Evolutionary conservation across 2,888 invertebrate species (phyloP).

Genomic region (Lymantria monacha): DNA sequence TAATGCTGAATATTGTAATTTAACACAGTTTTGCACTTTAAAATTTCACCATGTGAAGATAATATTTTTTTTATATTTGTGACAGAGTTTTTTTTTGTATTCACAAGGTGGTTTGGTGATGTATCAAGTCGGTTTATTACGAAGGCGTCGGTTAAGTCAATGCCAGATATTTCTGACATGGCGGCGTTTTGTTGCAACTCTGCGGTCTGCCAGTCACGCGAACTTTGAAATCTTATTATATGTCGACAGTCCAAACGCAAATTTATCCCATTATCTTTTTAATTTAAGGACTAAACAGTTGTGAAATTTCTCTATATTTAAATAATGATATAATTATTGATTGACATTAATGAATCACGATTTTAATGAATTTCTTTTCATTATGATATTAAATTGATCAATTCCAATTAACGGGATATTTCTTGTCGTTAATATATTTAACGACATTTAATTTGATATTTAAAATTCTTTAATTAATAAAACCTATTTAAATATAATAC

Average conservation of each 20-base stretch:
- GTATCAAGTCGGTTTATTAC: neutral
- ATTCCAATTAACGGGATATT: neutral
- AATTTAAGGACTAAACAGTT: neutral
- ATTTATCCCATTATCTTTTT: neutral
- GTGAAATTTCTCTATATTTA: too few relatives aligned
- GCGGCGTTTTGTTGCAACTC: slow-evolving; percentile 34
- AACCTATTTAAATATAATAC: slow-evolving; percentile 4
- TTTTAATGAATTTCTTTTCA: neutral
- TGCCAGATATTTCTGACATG: slow-evolving; percentile 33
- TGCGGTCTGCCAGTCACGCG: slow-evolving; percentile 38
- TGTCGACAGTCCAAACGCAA: slow-evolving; percentile 21
- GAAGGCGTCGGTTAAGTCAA: neutral
- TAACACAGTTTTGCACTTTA: too few relatives aligned
- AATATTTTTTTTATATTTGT: neutral
- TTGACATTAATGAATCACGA: neutral
- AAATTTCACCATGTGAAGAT: too few relatives aligned
- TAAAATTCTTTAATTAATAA: too few relatives aligned
- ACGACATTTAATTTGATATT: too few relatives aligned
- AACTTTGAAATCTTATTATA: slow-evolving; percentile 23
- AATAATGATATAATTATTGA: too few relatives aligned
- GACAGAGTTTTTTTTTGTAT: too few relatives aligned
- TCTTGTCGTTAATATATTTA: neutral
- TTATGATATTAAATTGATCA: neutral
- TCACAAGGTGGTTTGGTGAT: neutral
- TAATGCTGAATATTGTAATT: too few relatives aligned